phyloP scores from a whole-genome alignment of 2,113 vertebrate species.

The Ibidorhyncha struthersii region DNA sequence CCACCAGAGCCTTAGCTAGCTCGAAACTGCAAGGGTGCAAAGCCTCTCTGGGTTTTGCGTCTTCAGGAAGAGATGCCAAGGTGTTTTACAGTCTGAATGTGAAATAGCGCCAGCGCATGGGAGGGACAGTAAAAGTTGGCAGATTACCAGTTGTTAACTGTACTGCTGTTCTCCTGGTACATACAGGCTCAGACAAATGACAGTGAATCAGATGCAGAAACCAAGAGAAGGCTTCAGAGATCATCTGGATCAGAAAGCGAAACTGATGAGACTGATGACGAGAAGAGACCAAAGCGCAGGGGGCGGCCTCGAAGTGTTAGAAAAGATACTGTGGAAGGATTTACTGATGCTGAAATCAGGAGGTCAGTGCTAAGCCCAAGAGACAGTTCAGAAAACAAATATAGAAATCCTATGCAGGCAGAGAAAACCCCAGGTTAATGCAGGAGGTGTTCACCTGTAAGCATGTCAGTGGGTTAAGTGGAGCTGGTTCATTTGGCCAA shows the following conservation, averaged over 20 bases:
- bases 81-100: neutral
- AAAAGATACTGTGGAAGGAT: conserved; percentile 96
- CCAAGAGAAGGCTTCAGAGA: conserved; percentile 89
- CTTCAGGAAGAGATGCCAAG: neutral
- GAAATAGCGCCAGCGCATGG: neutral
- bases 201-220: conserved; percentile 94
- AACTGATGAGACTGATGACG: conserved; percentile 92
- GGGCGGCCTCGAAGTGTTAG: conserved; percentile 90
- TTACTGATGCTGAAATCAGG: conserved; percentile 94
- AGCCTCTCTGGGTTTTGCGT: neutral
- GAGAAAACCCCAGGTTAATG: neutral
- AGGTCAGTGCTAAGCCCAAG: conserved; percentile 75
- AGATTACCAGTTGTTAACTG: neutral
- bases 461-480: rapidly evolving
- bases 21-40: neutral
- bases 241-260: conserved; percentile 95
- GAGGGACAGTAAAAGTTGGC: neutral
- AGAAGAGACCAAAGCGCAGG: conserved; percentile 93
- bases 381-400: neutral
- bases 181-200: conserved; percentile 91
- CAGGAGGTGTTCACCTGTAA: neutral
- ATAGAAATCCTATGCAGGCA: neutral
- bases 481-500: neutral
- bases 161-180: neutral
- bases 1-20: neutral